These are phyloP conservation scores for Mus minutoides DNA, from an alignment of 2,797 vertebrate species.

Conservation along the genomic window DNA sequence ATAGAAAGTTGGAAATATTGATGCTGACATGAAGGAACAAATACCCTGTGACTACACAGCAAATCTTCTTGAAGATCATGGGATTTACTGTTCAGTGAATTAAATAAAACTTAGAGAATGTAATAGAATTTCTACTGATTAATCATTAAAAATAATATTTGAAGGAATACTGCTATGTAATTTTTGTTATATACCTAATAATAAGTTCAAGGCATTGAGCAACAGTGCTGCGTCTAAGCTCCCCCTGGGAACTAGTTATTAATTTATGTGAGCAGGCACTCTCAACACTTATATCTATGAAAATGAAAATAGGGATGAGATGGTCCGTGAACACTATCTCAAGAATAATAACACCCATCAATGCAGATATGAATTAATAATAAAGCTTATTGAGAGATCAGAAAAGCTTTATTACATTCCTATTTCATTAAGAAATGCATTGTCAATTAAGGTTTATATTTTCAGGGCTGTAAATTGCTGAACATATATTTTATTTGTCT, in stretches of 20 bases:
- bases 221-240: neutral
- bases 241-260: neutral
- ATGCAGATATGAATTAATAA: slow-evolving; percentile 36
- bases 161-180: slow-evolving; percentile 31
- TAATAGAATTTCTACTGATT: slow-evolving; percentile 52
- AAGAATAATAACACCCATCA: slow-evolving; percentile 28
- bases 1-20: slow-evolving; percentile 4
- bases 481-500: neutral
- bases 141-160: slow-evolving; percentile 61
- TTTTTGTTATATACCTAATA: slow-evolving; percentile 50
- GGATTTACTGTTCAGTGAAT: slow-evolving; percentile 31
- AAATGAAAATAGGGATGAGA: slow-evolving; percentile 50
- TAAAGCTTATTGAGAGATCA: slow-evolving; percentile 26
- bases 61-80: slow-evolving; percentile 28
- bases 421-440: slow-evolving; percentile 42
- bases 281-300: slow-evolving; percentile 6
- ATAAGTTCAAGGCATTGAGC: slow-evolving; percentile 8
- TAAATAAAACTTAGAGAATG: slow-evolving; percentile 39
- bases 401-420: neutral
- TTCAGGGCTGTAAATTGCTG: neutral
- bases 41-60: neutral
- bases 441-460: slow-evolving; percentile 47
- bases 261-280: slow-evolving; percentile 33
- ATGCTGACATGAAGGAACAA: slow-evolving; percentile 6
- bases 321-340: neutral